These are phyloP conservation scores for Halocynthia roretzi DNA, from an alignment of 23 tunicate genomes.

Conservation along the genomic window DNA sequence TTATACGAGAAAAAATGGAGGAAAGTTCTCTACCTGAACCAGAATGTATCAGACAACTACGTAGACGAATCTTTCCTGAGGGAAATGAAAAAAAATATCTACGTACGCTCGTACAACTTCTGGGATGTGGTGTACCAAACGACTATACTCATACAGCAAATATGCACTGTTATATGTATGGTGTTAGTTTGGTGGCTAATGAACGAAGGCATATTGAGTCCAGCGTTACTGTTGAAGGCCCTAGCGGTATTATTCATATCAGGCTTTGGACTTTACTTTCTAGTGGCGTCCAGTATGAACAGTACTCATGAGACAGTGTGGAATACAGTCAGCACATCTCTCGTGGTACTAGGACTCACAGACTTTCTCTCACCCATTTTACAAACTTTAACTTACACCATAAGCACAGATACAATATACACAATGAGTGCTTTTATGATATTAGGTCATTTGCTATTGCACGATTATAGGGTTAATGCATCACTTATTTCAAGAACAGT, in stretches of 20 bases:
- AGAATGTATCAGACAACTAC: conserved; percentile 72
- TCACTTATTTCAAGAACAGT: conserved; percentile 50
- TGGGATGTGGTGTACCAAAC: conserved; percentile 42
- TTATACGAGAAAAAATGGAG: conserved; percentile 37
- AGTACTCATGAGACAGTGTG: not conserved
- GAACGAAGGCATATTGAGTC: conserved; percentile 32
- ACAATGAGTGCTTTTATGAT: conserved; percentile 61
- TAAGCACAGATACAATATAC: conserved; percentile 88
- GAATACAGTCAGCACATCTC: conserved; percentile 37
- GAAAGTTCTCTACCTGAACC: conserved; percentile 65
- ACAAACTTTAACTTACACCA: conserved; percentile 78
- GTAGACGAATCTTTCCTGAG: conserved; percentile 55
- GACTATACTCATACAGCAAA: conserved; percentile 53
- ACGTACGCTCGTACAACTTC: conserved; percentile 36
- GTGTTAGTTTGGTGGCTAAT: conserved; percentile 68
- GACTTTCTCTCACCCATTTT: conserved; percentile 70
- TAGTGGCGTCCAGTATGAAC: not conserved
- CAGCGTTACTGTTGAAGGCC: conserved; percentile 15
- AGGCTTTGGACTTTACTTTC: conserved; percentile 33
- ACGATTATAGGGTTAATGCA: conserved; percentile 50
- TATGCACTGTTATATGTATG: conserved; percentile 49
- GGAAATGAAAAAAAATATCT: conserved; percentile 37
- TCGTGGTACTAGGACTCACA: conserved; percentile 49
- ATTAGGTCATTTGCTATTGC: conserved; percentile 59
- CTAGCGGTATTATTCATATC: conserved; percentile 4